phyloP scores from a whole-genome alignment of 2,113 vertebrate genomes.

The Chunga burmeisteri region DNA sequence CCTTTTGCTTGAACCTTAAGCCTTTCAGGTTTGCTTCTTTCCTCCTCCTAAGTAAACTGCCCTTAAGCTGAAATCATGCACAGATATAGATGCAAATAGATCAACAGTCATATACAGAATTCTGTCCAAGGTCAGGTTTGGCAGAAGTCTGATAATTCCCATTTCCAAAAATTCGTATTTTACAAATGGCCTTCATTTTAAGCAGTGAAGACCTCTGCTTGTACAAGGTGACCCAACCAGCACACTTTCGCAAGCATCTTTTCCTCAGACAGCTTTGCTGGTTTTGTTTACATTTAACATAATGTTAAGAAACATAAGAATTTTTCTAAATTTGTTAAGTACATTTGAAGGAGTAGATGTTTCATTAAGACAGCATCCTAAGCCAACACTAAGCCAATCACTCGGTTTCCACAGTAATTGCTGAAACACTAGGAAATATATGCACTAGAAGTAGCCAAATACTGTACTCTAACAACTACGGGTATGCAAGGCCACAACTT shows the following conservation, averaged over 20 bases:
- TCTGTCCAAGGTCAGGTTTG: not conserved
- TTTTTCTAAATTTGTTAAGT: not conserved
- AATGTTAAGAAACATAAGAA: not conserved
- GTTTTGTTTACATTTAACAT: conserved; percentile 19
- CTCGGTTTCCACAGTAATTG: not conserved
- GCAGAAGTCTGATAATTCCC: not conserved
- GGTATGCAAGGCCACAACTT: not conserved
- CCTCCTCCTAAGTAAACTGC: not conserved
- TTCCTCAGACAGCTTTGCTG: not conserved
- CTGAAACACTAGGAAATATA: not conserved
- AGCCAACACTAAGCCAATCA: not conserved
- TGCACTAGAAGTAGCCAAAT: not conserved
- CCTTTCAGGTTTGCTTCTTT: not conserved
- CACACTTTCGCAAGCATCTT: not conserved
- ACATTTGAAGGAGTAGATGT: not conserved
- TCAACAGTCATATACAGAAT: not conserved
- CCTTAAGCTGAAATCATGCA: not conserved
- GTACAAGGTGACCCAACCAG: conserved; percentile 12
- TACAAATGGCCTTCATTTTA: not conserved
- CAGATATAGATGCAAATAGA: not conserved
- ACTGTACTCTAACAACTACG: not conserved
- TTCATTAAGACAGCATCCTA: not conserved
- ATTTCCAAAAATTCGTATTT: not conserved
- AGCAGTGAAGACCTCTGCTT: not conserved
- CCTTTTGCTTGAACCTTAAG: not conserved